Evolutionary conservation across 1,140 invertebrate species (phyloP), one percentile per base, ranked within the genome.

Genomic region (Nephila pilipes): DNA sequence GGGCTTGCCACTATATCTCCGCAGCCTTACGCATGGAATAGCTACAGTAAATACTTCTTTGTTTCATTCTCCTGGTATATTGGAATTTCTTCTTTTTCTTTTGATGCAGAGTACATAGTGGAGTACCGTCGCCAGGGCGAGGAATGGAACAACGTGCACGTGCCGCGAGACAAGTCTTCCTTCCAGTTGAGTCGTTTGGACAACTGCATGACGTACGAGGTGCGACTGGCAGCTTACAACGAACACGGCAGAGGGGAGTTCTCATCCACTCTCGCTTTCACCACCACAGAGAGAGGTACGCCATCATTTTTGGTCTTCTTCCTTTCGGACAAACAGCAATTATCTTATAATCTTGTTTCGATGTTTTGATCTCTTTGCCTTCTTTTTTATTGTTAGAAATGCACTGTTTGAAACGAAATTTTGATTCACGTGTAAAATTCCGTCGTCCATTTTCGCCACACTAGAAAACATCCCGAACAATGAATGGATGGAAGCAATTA

Each of bases 41-140:
- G n/a, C n/a, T n/a, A n/a, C n/a, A n/a, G n/a, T n/a, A n/a, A n/a
- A n/a, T n/a, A n/a, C n/a, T n/a, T 60, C 4, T 60, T 60, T 18
- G 22, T 60, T 60, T 60, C 8, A 60, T n/a, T n/a, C 5, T 18
- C n/a, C 79, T 20, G 1, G 20, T 10, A 81, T 75, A 2, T 36
- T 80, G 20, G 1, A n/a, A 25, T 69, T 25, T 20, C 0, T 38
- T 80, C 14, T 81, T 36, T n/a, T 29, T 46, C 46, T 46, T 79
- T 87, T 90, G n/a, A n/a, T n/a, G n/a, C 85, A 94, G 94, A 94
- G 58, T 94, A 94, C 79, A 87, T 94, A 14, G 60, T 94, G 29
- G 92, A 93, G 54, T 94, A 92, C 25, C 93, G 87, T 25, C 92
- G 92, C 29, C 89, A 69, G 10, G 87, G 91, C 20, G 75, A 93